Percentiles rank a stretch among this genome's conserved stretches.
phyloP scores from a whole-genome alignment of 2,797 vertebrate genomes.

The Numenius phaeopus region DNA sequence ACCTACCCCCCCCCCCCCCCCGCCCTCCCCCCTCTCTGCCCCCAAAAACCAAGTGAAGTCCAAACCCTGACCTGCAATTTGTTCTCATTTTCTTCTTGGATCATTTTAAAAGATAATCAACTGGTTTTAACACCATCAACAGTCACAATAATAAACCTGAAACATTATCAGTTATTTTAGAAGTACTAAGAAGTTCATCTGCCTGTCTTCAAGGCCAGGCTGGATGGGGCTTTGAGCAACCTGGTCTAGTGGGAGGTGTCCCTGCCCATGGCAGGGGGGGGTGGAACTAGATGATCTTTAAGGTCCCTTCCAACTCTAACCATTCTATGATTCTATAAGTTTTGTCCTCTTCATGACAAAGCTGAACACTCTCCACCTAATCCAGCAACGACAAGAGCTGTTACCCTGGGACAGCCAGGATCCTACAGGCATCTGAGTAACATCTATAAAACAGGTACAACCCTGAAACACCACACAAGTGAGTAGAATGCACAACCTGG shows the following conservation, averaged over 20 bases:
- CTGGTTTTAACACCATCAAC: not conserved
- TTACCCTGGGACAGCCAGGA: not conserved
- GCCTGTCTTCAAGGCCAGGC: not conserved
- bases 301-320: not conserved
- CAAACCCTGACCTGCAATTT: not conserved
- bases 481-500: not conserved
- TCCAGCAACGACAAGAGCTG: rapidly evolving
- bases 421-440: not conserved
- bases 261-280: not conserved
- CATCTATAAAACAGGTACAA: not conserved
- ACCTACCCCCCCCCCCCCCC: not conserved
- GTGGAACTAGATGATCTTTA: not conserved
- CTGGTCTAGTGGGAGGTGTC: not conserved
- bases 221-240: not conserved
- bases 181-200: not conserved
- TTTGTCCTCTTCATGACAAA: not conserved
- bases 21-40: no score
- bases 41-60: not conserved
- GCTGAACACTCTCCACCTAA: not conserved
- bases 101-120: not conserved
- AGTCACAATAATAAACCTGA: not conserved
- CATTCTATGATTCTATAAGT: not conserved
- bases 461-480: not conserved
- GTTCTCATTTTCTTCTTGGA: not conserved
- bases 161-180: not conserved